Evolutionary conservation across 2,797 vertebrate species (phyloP).

Genomic region (Neomorphus geoffroyi): DNA sequence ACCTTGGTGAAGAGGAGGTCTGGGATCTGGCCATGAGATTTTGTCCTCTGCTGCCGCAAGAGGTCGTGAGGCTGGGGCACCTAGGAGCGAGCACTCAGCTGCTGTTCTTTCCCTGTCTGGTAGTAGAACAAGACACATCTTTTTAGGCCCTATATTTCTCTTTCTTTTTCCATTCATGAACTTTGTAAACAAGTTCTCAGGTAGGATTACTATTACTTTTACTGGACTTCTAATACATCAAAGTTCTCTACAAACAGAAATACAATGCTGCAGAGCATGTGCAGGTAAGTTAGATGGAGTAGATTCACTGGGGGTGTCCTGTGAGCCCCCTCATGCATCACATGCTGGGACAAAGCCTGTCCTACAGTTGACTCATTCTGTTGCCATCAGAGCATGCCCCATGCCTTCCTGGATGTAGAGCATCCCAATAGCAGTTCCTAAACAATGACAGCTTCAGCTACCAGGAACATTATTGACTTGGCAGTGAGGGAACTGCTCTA

Average conservation of each 20-base stretch:
- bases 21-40: neutral
- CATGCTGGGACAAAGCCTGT: neutral
- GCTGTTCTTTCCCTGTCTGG: neutral
- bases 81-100: fast-evolving
- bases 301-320: neutral
- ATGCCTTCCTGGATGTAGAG: neutral
- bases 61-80: neutral
- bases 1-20: neutral
- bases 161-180: neutral
- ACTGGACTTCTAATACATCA: neutral
- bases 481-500: neutral
- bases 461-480: neutral
- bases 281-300: neutral
- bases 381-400: neutral
- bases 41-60: neutral
- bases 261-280: neutral
- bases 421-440: neutral
- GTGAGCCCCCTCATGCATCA: fast-evolving
- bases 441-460: neutral
- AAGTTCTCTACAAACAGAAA: neutral
- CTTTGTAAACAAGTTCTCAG: neutral
- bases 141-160: neutral
- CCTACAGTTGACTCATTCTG: neutral
- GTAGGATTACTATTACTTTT: neutral
- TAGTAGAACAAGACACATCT: neutral